phyloP scores from a whole-genome alignment of 2,113 vertebrate genomes.

The Phodopus roborovskii region DNA sequence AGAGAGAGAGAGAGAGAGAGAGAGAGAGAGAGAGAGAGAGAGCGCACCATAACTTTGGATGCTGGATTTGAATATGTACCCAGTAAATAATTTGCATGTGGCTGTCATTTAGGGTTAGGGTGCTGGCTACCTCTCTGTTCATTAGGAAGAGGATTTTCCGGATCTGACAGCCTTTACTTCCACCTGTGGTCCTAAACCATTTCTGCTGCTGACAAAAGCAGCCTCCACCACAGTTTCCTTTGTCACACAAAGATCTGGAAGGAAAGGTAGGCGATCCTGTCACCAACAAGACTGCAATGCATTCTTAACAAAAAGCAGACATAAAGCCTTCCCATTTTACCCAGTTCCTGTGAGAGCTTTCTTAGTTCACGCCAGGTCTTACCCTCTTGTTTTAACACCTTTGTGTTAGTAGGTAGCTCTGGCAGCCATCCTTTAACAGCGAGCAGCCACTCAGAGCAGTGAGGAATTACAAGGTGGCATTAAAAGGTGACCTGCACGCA shows the following conservation, averaged over 20 bases:
- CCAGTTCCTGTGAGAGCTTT: not conserved
- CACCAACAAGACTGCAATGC: not conserved
- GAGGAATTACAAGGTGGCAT: not conserved
- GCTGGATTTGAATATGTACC: not conserved
- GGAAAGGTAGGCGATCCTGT: not conserved
- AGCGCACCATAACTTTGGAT: not conserved
- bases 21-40: not conserved
- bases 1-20: not conserved
- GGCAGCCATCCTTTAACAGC: not conserved
- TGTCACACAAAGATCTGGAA: not conserved
- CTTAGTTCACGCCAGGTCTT: not conserved
- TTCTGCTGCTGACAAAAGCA: not conserved
- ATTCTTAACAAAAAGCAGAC: not conserved
- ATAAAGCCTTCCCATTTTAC: not conserved
- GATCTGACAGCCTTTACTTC: not conserved
- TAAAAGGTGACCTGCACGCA: not conserved
- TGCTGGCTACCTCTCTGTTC: not conserved
- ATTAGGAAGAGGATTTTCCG: not conserved
- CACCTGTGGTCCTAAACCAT: not conserved
- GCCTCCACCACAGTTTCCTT: not conserved
- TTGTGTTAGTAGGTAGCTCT: not conserved
- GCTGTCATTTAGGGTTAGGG: not conserved
- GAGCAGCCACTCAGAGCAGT: constrained; percentile 35
- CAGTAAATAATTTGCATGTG: constrained; percentile 13
- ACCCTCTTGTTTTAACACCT: not conserved